Conservation (phyloP, 2,113 vertebrate genomes). For the Catagonus wagneri region DNA sequence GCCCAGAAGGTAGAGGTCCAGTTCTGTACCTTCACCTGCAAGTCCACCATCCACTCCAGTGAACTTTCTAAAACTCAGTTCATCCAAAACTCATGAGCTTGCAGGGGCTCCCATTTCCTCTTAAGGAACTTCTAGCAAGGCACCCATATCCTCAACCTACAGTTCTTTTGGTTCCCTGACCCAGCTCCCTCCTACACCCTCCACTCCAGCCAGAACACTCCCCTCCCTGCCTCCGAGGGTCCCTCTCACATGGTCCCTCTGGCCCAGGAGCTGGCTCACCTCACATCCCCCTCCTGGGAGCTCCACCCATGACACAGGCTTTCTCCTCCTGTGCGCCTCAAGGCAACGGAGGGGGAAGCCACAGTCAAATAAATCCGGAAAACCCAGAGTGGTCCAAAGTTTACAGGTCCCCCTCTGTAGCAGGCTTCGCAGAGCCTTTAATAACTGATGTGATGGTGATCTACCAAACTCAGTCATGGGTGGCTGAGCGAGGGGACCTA, state of each 20-base stretch:
- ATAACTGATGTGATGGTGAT: background rate
- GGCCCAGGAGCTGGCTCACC: constrained; percentile 1
- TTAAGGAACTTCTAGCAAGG: background rate
- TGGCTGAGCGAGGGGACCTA: too few species aligned
- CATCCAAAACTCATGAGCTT: background rate
- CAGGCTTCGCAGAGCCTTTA: constrained; percentile 14
- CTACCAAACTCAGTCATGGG: background rate
- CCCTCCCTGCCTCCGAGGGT: background rate
- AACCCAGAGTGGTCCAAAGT: constrained; percentile 19
- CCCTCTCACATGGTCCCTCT: background rate
- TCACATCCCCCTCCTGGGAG: constrained; percentile 2
- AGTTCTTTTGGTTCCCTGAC: background rate
- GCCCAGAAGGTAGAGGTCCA: background rate
- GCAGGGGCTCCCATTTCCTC: background rate
- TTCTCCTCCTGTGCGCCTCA: background rate
- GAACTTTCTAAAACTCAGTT: constrained; percentile 47
- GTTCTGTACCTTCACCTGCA: background rate
- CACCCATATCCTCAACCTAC: background rate
- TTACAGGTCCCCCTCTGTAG: background rate
- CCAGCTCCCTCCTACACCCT: background rate
- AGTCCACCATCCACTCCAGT: background rate
- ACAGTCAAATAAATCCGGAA: constrained; percentile 1
- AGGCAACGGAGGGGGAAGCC: background rate
- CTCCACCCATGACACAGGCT: too few species aligned
- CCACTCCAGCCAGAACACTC: background rate